phyloP scores from a whole-genome alignment of 2,113 vertebrate genomes.

The Ptyas mucosa region DNA sequence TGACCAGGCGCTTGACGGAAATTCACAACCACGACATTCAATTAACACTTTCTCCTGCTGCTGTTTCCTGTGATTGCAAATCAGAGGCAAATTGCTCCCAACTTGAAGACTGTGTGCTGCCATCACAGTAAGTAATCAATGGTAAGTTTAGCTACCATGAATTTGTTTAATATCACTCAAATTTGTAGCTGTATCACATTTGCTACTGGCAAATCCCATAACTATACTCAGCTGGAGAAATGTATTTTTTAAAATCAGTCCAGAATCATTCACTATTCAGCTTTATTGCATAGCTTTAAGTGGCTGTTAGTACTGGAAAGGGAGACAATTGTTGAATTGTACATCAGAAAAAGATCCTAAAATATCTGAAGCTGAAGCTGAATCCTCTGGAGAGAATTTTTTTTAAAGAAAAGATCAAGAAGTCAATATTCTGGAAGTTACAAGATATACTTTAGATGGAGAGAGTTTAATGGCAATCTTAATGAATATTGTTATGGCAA shows the following conservation, averaged over 20 bases:
- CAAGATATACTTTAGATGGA: not conserved
- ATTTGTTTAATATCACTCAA: not conserved
- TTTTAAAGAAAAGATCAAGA: not conserved
- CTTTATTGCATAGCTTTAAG: not conserved
- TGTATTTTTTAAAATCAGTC: not conserved
- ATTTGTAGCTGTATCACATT: not conserved
- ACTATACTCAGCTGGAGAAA: not conserved
- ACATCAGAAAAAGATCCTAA: not conserved
- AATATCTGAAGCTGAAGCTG: not conserved
- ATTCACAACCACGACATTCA: not conserved
- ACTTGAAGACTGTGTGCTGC: not conserved
- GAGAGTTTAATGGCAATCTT: not conserved
- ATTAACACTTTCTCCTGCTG: not conserved
- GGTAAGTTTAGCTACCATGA: not conserved
- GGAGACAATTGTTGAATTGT: not conserved
- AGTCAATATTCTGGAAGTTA: not conserved
- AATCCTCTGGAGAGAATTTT: not conserved
- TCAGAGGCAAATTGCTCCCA: not conserved
- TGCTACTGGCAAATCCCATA: not conserved
- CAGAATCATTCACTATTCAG: not conserved
- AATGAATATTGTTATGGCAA: not conserved
- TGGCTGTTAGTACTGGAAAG: not conserved
- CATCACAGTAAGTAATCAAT: not conserved
- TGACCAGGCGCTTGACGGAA: not conserved
- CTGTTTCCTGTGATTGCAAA: not conserved